A percentile compares a stretch with the other conserved stretches of the same genome.
Conservation (phyloP, 2,888 invertebrate genomes). For the Cyrtodaria siliqua region DNA sequence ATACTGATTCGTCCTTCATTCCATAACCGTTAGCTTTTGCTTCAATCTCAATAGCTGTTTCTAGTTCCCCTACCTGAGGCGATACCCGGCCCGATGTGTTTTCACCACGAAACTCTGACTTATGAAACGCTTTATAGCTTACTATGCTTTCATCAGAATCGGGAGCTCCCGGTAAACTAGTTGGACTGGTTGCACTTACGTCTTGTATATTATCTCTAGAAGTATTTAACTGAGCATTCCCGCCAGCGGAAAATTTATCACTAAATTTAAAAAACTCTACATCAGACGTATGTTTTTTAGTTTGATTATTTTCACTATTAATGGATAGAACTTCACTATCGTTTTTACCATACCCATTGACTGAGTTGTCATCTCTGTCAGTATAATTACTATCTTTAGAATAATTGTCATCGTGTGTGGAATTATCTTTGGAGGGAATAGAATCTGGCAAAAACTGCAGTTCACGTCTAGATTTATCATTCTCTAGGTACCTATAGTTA, state of each 20-base stretch:
- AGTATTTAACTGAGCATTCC: conserved; percentile 4
- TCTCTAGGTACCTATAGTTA: conserved; percentile 36
- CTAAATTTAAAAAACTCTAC: conserved; percentile 7
- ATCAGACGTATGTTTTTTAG: background rate
- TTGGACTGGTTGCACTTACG: too few species aligned
- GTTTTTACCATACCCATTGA: background rate
- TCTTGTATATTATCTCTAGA: background rate
- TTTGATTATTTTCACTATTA: conserved; percentile 34
- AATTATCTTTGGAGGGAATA: background rate
- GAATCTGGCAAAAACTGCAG: conserved; percentile 47
- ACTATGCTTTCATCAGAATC: conserved; percentile 30
- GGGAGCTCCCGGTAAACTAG: conserved; percentile 17
- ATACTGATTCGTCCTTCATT: too few species aligned
- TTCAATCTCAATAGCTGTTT: conserved; percentile 33
- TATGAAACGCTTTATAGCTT: conserved; percentile 33
- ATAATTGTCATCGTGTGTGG: conserved; percentile 8
- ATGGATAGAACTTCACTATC: conserved; percentile 41
- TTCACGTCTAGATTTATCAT: conserved; percentile 54
- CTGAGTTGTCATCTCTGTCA: background rate
- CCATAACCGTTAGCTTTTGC: background rate
- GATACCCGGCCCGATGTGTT: conserved; percentile 26
- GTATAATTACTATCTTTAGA: conserved; percentile 6
- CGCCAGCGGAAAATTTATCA: conserved; percentile 55
- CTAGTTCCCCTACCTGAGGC: conserved; percentile 28
- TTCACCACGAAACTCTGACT: conserved; percentile 30